Percentiles rank a stretch among this genome's conserved stretches.
Conservation (phyloP, 2,113 vertebrate species). For the Mustela lutreola region DNA sequence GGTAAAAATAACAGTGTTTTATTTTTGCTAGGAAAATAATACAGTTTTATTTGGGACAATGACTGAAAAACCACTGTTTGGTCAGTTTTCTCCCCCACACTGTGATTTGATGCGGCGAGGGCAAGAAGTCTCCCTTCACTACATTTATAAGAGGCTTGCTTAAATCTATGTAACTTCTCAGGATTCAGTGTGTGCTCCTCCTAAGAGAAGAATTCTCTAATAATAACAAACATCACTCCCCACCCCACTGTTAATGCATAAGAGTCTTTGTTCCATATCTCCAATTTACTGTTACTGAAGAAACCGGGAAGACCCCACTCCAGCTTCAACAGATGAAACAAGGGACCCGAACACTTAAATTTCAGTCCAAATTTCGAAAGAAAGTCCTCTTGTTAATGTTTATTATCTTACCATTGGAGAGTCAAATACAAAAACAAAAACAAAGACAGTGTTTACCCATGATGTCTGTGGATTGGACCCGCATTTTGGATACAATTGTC, state of each 20-base stretch:
- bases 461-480: not conserved
- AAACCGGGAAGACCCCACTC: not conserved
- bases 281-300: not conserved
- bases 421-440: slow-evolving; percentile 56
- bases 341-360: not conserved
- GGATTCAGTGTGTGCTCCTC: not conserved
- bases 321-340: not conserved
- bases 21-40: slow-evolving; percentile 62
- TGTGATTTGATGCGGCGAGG: slow-evolving; percentile 42
- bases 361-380: slow-evolving; percentile 15
- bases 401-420: slow-evolving; percentile 15
- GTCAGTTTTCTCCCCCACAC: slow-evolving; percentile 25
- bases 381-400: not conserved
- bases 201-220: slow-evolving; percentile 16
- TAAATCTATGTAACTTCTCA: not conserved
- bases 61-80: slow-evolving; percentile 37
- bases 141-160: not conserved
- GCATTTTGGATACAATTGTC: not conserved
- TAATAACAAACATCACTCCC: not conserved
- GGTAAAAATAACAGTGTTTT: slow-evolving; percentile 71
- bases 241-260: not conserved
- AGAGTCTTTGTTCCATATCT: not conserved
- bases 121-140: not conserved
- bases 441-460: not conserved
- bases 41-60: not conserved